These are phyloP conservation scores for Notothenia rossii DNA, from an alignment of 2,113 vertebrate species.

Conservation along the genomic window DNA sequence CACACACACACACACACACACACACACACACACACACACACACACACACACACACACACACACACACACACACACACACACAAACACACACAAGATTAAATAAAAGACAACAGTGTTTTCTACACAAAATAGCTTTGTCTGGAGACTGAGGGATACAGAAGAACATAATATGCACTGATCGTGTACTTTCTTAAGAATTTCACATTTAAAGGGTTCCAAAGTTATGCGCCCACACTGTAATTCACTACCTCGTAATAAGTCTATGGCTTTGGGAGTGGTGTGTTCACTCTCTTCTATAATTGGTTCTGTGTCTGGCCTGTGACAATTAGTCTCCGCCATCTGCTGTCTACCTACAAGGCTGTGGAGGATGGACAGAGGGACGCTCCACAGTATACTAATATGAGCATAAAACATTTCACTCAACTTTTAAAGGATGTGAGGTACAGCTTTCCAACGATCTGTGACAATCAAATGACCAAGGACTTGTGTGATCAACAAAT, in stretches of 20 bases:
- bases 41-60: constrained; percentile 40
- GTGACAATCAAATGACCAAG: not conserved
- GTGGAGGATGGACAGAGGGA: constrained; percentile 21
- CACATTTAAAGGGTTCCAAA: constrained; percentile 3
- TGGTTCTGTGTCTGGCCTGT: constrained; percentile 34
- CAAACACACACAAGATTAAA: constrained; percentile 31
- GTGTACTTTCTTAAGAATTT: not conserved
- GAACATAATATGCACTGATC: not conserved
- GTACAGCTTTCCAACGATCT: not conserved
- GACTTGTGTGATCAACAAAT: not conserved
- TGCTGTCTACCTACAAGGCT: constrained; percentile 52
- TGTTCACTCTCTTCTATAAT: constrained; percentile 46
- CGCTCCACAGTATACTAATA: constrained; percentile 8
- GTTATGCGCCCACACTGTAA: constrained; percentile 22
- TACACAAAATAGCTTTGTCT: not conserved
- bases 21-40: constrained; percentile 42
- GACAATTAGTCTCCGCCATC: constrained; percentile 60
- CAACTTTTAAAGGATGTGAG: not conserved
- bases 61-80: constrained; percentile 49
- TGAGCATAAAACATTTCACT: constrained; percentile 12
- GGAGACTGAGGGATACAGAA: not conserved
- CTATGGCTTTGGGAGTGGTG: constrained; percentile 30
- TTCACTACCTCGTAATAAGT: constrained; percentile 6
- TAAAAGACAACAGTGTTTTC: not conserved
- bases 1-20: constrained; percentile 52